phyloP scores from a whole-genome alignment of 2,888 invertebrate species.

The Alloplasta piceator region DNA sequence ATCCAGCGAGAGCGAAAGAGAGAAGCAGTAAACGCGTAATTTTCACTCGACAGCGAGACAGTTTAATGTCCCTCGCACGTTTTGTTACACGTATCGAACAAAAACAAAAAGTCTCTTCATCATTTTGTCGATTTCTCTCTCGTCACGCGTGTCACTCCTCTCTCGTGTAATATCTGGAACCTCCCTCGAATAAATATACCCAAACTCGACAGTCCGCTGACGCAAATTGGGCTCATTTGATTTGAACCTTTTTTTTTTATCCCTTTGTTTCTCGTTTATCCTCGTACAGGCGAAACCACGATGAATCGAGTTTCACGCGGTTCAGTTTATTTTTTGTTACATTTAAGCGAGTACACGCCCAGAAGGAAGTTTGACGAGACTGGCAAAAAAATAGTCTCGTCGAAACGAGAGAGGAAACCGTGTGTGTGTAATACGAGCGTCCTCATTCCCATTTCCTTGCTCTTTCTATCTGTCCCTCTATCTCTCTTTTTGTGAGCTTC shows the following conservation, averaged over 20 bases:
- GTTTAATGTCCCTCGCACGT: slow-evolving; percentile 17
- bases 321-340: not conserved
- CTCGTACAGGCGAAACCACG: not conserved
- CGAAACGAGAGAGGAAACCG: not conserved
- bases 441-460: not conserved
- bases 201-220: not conserved
- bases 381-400: slow-evolving; percentile 14
- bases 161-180: not conserved
- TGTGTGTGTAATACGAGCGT: slow-evolving; percentile 10
- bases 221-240: slow-evolving; percentile 9
- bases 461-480: not conserved
- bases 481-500: slow-evolving; percentile 19
- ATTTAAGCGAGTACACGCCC: not conserved
- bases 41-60: slow-evolving; percentile 10
- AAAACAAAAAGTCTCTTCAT: not conserved
- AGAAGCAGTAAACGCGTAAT: slow-evolving; percentile 22
- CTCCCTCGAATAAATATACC: slow-evolving; percentile 5
- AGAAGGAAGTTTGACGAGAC: not conserved
- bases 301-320: not conserved
- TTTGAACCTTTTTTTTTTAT: not conserved
- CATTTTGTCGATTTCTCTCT: slow-evolving; percentile 23
- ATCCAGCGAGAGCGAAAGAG: slow-evolving; percentile 6
- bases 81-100: slow-evolving; percentile 10
- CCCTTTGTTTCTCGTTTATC: too few relatives aligned
- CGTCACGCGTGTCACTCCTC: not conserved